Evolutionary conservation across 2,797 vertebrate species (phyloP).

Genomic region (Platalea minor): DNA sequence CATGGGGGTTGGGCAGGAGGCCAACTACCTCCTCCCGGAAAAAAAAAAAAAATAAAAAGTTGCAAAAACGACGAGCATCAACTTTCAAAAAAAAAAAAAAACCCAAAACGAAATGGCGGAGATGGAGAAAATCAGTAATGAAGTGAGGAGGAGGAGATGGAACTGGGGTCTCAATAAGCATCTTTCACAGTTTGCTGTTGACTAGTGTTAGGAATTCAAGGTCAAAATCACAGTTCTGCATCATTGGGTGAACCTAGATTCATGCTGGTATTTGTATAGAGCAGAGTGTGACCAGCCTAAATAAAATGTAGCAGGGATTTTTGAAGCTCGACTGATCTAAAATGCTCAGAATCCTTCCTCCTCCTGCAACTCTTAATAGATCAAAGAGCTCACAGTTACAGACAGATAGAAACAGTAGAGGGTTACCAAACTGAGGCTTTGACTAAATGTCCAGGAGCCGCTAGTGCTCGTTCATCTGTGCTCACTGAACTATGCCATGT

Average conservation of each 20-base stretch:
- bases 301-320: background rate
- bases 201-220: background rate
- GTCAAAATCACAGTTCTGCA: background rate
- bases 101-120: too few relatives aligned
- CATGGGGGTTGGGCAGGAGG: too few relatives aligned
- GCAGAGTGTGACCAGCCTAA: background rate
- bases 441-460: background rate
- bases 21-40: too few relatives aligned
- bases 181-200: background rate
- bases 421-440: background rate
- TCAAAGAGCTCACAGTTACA: background rate
- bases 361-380: background rate
- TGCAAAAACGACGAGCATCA: too few relatives aligned
- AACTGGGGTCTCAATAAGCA: background rate
- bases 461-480: background rate
- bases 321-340: background rate
- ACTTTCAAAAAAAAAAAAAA: too few relatives aligned
- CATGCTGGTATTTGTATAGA: background rate
- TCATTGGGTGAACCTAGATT: background rate
- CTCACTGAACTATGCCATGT: background rate
- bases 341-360: background rate
- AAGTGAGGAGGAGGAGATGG: too few relatives aligned
- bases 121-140: too few relatives aligned
- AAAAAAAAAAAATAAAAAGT: too few relatives aligned
- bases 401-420: background rate